Base-by-base conservation (phyloP, 2,797 vertebrate genomes). In the Leucoraja ocellata region DNA sequence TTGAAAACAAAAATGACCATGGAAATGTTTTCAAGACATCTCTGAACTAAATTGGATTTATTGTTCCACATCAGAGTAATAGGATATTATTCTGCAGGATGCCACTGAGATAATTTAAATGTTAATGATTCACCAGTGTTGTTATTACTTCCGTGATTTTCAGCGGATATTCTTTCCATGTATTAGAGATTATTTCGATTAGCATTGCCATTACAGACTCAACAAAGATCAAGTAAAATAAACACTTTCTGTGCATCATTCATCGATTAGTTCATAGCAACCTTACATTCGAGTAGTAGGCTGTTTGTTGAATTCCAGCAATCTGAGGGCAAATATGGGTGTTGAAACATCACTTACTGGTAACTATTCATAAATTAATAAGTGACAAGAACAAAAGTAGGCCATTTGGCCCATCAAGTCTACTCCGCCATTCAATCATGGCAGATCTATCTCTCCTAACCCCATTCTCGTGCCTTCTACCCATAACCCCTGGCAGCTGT, bases 11-110 rank as follows among this genome's bases (percentile, higher is more conserved):
- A 46, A 10, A 3, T 36, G 32, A 23, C 65, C n/a, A 90, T 36
- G 32, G n/a, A 68, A 36, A 36, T 32, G 16, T 25, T 18, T 28
- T 68, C 68, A 74, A 18, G 68, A 74, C 1, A 11, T 74, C 54
- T 91, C 90, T 91, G n/a, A 39, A 46, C 74, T 91, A 71, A 91
- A 46, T 91, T 74, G 2, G 65, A 91, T 91, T 91, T 9, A 91
- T 91, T 91, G 39, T 91, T 46, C 36, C 71, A 36, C 1, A 28
- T 21, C 21, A 91, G 28, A 14, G 6, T 74, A 73, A 73, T 74
- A 54, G 90, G 39, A 74, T 39, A 73, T 74, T 91, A 68, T 46
- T 73, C 65, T 23, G 9, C 10, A 74, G 68, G 11, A 28, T 46
- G 36, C 21, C 32, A 11, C 65, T 25, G 21, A 91, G 90, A 73